These are phyloP conservation scores for Cichlasoma orientale DNA, from an alignment of 2,797 vertebrate genomes.

Conservation along the genomic window DNA sequence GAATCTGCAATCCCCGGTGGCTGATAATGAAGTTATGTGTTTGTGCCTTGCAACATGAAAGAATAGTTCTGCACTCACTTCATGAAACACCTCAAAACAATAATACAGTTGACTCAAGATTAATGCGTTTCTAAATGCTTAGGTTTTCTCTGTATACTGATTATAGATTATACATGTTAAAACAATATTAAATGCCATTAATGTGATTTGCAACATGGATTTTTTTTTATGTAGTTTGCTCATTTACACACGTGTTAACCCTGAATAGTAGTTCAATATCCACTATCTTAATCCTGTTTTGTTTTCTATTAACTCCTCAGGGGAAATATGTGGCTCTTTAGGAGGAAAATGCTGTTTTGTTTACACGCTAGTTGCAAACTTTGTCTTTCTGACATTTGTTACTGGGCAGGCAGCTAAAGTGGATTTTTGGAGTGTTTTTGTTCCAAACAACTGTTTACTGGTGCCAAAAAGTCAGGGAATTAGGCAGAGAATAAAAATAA, in stretches of 20 bases:
- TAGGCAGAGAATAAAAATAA: not conserved
- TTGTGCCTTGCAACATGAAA: not conserved
- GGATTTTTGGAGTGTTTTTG: not conserved
- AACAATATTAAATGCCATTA: not conserved
- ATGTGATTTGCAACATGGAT: not conserved
- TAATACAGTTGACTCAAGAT: not conserved
- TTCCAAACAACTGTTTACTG: not conserved
- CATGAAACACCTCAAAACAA: not conserved
- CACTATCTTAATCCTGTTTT: not conserved
- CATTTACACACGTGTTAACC: not conserved
- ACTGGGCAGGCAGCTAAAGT: not conserved
- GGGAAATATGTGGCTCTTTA: not conserved
- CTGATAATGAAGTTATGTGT: slow-evolving; percentile 8
- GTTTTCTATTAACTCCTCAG: not conserved
- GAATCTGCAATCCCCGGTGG: not conserved
- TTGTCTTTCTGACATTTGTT: not conserved
- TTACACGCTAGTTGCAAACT: not conserved
- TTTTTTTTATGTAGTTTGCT: not conserved
- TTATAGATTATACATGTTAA: not conserved
- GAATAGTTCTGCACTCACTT: not conserved
- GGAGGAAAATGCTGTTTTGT: not conserved
- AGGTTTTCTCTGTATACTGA: not conserved
- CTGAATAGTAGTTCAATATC: not conserved
- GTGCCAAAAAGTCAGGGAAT: not conserved
- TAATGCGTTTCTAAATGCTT: not conserved